Evolutionary conservation across 1,140 invertebrate species (phyloP).

Genomic region (Epicauta chinensis): DNA sequence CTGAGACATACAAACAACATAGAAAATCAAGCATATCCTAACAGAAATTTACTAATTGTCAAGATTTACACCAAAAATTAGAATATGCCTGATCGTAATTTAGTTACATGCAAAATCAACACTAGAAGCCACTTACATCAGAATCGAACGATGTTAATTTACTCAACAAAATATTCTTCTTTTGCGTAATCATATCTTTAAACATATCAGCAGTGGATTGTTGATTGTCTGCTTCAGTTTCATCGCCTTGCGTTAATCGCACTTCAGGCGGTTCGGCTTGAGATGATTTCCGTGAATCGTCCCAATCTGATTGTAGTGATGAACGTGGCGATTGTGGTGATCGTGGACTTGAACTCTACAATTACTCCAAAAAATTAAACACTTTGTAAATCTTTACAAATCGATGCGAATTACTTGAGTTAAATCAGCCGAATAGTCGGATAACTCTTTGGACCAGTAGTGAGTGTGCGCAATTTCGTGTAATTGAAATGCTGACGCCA

Average conservation of each 20-base stretch:
- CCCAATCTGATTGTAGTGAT: constrained; percentile 47
- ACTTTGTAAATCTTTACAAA: constrained; percentile 26
- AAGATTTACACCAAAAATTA: constrained; percentile 1
- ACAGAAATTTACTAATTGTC: constrained; percentile 4
- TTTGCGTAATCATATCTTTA: constrained; percentile 81
- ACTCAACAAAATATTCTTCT: constrained; percentile 76
- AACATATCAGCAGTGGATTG: constrained; percentile 80
- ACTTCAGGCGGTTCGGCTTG: constrained; percentile 49
- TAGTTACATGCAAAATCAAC: constrained; percentile 4
- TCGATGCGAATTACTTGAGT: constrained; percentile 27
- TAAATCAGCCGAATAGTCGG: constrained; percentile 44
- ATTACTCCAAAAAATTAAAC: constrained; percentile 33
- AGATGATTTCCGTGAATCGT: constrained; percentile 49
- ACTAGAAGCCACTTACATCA: constrained; percentile 59
- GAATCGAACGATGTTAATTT: constrained; percentile 85
- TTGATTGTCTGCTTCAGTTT: constrained; percentile 47
- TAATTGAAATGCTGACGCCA: constrained; percentile 94
- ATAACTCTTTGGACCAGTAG: constrained; percentile 88
- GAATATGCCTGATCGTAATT: constrained; percentile 23
- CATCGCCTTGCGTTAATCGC: constrained; percentile 38
- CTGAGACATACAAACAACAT: constrained; percentile 35
- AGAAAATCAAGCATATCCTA: constrained; percentile 31
- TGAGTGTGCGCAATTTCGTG: constrained; percentile 98
- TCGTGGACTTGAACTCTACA: constrained; percentile 48
- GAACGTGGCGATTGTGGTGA: constrained; percentile 54